Percentiles rank a stretch among this genome's conserved stretches.
Conservation (phyloP, 2,113 vertebrate species). For the Baryphthengus martii region DNA sequence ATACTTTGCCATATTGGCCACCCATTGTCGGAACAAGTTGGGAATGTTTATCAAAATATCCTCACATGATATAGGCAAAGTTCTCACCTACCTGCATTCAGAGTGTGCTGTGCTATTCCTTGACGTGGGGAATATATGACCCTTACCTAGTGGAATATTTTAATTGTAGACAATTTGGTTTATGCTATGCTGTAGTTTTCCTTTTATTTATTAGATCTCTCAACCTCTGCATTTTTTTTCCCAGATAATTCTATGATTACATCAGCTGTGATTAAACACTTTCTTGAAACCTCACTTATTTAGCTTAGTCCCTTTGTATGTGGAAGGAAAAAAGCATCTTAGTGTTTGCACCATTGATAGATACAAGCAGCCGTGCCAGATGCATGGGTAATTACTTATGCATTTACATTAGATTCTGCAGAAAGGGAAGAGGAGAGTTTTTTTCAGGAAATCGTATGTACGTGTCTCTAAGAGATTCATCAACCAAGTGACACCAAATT, state of each 20-base stretch:
- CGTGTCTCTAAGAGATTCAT: neutral
- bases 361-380: neutral
- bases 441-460: neutral
- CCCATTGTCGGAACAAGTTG: neutral
- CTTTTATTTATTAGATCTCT: neutral
- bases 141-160: neutral
- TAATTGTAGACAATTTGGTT: neutral
- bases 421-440: neutral
- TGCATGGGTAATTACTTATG: neutral
- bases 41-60: neutral
- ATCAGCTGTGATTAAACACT: slow-evolving; percentile 8
- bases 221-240: neutral
- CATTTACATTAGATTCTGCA: neutral
- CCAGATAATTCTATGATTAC: slow-evolving; percentile 19
- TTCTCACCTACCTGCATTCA: neutral
- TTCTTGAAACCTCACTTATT: neutral
- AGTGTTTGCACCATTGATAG: neutral
- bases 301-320: neutral
- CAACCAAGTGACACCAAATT: neutral
- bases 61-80: neutral
- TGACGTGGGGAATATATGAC: neutral
- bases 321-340: neutral
- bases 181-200: neutral
- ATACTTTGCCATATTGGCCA: neutral
- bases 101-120: neutral